A percentile compares a stretch with the other conserved stretches of the same genome.
Conservation (phyloP, 2,113 vertebrate genomes). For the Antigone vipio region DNA sequence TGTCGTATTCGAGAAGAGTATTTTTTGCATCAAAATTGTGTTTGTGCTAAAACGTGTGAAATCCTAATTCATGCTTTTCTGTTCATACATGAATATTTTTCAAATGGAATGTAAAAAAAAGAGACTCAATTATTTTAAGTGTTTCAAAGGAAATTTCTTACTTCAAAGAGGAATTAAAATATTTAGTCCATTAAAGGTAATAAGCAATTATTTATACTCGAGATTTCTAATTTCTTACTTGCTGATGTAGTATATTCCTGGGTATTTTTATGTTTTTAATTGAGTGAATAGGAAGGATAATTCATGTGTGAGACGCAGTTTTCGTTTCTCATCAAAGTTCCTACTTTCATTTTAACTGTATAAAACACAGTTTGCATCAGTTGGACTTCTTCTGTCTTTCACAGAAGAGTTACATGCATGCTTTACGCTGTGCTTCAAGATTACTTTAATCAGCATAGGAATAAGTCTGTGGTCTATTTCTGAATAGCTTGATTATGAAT, state of each 20-base stretch:
- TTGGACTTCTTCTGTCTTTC: not conserved
- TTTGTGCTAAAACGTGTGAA: not conserved
- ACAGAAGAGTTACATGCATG: not conserved
- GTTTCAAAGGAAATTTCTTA: not conserved
- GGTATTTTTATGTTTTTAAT: not conserved
- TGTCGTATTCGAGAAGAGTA: not conserved
- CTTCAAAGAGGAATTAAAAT: not conserved
- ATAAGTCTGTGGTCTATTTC: not conserved
- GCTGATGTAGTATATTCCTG: not conserved
- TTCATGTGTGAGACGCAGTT: not conserved
- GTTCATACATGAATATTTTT: not conserved
- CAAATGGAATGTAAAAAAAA: not conserved
- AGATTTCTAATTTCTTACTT: not conserved
- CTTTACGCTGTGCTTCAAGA: not conserved
- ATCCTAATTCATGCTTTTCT: not conserved
- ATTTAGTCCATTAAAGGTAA: not conserved
- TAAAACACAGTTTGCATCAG: not conserved
- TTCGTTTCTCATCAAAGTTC: not conserved
- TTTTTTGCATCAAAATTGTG: not conserved
- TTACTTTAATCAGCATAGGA: not conserved
- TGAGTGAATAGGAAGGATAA: not conserved
- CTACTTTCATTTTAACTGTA: not conserved
- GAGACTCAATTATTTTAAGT: not conserved
- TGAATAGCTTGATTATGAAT: not conserved
- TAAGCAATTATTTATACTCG: not conserved